phyloP scores from a whole-genome alignment of 2,113 vertebrate species.

The Ptyas mucosa region DNA sequence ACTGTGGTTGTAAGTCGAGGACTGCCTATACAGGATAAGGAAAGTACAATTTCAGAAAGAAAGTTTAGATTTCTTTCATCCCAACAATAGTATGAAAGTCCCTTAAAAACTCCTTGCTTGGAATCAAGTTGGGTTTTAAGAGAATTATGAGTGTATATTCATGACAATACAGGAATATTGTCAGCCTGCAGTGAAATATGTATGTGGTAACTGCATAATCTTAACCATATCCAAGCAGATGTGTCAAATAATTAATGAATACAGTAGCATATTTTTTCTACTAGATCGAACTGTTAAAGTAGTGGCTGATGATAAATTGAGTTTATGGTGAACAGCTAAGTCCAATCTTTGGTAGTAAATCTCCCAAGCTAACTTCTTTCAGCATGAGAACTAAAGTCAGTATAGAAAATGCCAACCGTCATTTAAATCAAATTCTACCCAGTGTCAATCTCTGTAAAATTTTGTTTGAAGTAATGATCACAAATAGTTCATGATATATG shows the following conservation, averaged over 20 bases:
- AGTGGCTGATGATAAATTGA: conserved; percentile 80
- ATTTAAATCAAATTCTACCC: conserved; percentile 77
- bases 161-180: conserved; percentile 58
- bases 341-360: conserved; percentile 76
- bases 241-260: conserved; percentile 78
- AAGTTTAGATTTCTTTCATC: not conserved
- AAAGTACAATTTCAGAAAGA: not conserved
- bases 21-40: conserved; percentile 4
- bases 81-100: not conserved
- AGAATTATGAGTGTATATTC: conserved; percentile 49
- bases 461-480: conserved; percentile 68
- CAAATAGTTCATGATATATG: conserved; percentile 57
- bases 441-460: conserved; percentile 64
- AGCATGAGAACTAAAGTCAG: conserved; percentile 62
- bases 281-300: conserved; percentile 68
- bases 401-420: conserved; percentile 65
- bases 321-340: conserved; percentile 75
- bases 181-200: conserved; percentile 56
- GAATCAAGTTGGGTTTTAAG: conserved; percentile 40
- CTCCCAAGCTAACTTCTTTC: conserved; percentile 69
- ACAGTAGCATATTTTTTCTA: conserved; percentile 51
- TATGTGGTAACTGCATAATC: conserved; percentile 54
- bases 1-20: not conserved
- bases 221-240: conserved; percentile 60
- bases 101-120: conserved; percentile 3